Percentiles rank a stretch among this genome's conserved stretches.
phyloP scores from a whole-genome alignment of 53 echinoderm and acorn worm genomes.

The Apostichopus leukothele region DNA sequence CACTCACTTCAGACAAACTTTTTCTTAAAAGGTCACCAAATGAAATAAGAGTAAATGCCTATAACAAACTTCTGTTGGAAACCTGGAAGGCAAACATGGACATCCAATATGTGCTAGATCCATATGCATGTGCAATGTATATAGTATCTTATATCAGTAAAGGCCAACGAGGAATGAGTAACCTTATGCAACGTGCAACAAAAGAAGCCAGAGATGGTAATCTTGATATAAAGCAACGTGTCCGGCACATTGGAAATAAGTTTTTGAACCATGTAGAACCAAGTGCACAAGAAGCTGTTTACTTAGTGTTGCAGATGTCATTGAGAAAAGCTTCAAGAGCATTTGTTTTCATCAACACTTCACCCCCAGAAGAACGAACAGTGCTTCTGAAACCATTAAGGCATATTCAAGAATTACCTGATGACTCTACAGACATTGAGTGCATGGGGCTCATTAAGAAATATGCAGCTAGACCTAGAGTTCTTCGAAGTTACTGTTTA shows the following conservation, averaged over 20 bases:
- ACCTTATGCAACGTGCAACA: constrained; percentile 42
- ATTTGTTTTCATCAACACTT: constrained; percentile 48
- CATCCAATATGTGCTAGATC: constrained; percentile 49
- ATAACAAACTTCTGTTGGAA: constrained; percentile 51
- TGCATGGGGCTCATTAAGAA: not conserved
- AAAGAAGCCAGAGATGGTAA: constrained; percentile 55
- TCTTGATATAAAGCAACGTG: constrained; percentile 20
- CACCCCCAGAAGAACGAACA: constrained; percentile 50
- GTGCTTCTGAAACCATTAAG: constrained; percentile 33
- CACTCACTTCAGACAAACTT: constrained; percentile 21
- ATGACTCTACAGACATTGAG: constrained; percentile 45
- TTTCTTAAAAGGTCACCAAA: constrained; percentile 48
- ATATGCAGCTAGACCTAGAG: constrained; percentile 44
- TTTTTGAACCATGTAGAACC: constrained; percentile 46
- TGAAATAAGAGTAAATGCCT: constrained; percentile 54
- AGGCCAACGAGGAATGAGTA: constrained; percentile 62
- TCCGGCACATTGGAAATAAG: constrained; percentile 43
- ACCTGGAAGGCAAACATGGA: constrained; percentile 67
- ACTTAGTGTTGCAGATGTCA: constrained; percentile 38
- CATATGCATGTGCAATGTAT: constrained; percentile 60
- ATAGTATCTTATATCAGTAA: constrained; percentile 62
- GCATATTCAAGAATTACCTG: constrained; percentile 34
- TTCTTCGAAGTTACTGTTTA: constrained; percentile 36
- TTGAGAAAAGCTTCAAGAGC: constrained; percentile 34
- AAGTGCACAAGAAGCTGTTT: constrained; percentile 56